Evolutionary conservation across 2,113 vertebrate genomes (phyloP), one percentile per base, ranked within the genome.

Genomic region (Trinectes maculatus): DNA sequence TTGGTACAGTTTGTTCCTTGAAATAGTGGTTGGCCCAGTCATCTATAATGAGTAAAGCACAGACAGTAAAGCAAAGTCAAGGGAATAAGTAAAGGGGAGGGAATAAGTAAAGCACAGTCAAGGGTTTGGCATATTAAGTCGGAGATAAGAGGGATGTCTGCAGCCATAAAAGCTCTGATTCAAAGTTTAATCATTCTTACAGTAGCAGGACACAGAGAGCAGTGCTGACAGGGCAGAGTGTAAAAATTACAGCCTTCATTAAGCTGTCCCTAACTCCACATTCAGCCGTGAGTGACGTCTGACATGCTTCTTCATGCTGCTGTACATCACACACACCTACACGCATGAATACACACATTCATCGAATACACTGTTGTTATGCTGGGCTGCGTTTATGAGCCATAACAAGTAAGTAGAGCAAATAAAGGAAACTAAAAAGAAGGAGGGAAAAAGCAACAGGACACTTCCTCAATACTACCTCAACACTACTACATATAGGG

Each of bases 241-340:
- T n/a, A 10, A 33, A 82, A 85, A 85, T 81, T 68, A 69, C 67
- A 89, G 67, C 71, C 72, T 74, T 90, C 84, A 81, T 84, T 85
- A 85, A 77, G 56, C 56, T 53, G 63, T 63, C 74, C 70, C 33
- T 80, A 78, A 89, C 82, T 80, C 67, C 57, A 73, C 59, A 26
- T 53, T 83, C 68, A 71, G 64, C 60, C 63, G 75, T 52, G 73
- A 75, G 79, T 83, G 73, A 54, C 60, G 51, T 71, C 80, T 75
- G 66, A 74, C 80, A 83, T 28, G 19, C 64, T 54, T 80, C 56
- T 78, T 83, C 85, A 79, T 74, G 65, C 73, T 37, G 49, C 77
- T 74, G 61, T 81, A 68, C 71, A 80, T 76, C 77, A 48, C 39
- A 42, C 40, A 21, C 29, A 25, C 46, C 49, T 31, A 49, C 22